Base-by-base conservation (phyloP, 2,888 invertebrate genomes). In the Xestia ashworthii region DNA sequence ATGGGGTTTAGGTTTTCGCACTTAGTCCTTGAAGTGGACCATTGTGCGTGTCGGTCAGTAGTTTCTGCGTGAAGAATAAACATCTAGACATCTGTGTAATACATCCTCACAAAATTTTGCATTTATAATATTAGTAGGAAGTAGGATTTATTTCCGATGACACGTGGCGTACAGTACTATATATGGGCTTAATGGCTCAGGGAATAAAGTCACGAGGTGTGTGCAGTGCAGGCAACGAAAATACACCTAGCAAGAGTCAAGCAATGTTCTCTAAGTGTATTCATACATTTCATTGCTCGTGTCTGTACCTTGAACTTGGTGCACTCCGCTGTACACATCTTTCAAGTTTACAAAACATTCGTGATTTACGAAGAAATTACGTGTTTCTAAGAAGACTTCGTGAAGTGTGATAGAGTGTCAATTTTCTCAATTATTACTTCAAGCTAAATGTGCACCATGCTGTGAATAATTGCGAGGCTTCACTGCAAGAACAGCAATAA, bases 341-440 rank as follows among this genome's bases (percentile, higher is more conserved):
- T 46, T 38, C 19, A 58, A 77, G 55, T 5, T 64, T n/a, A 48
- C 5, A 22, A 60, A 48, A 46, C 12, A 38, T 4, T 60, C 11
- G n/a, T 41, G 8, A 67, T 50, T 69, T 38, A 70, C n/a, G 9
- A 0, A 32, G 19, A 46, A 72, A 41, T 6, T 0, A 64, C 14
- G 4, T 55, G 48, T 58, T 64, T 68, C 14, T 46, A 32, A 22
- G 65, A 41, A 55, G 58, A 41, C 8, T 9, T 65, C 6, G 32
- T 74, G 22, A 65, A 68, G 25, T 5, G 48, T 58, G 71, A 74
- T 73, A 41, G 32, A n/a, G 64, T 53, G 60, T 76, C 67, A 73
- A 74, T 73, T 76, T 74, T 12, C 22, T 60, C 32, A 5, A 68
- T 66, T 80, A 65, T 76, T 53, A 73, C 53, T 84, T 84, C 41